A percentile compares a stretch with the other conserved stretches of the same genome.
These are phyloP conservation scores for Forbesichthys agassizii DNA, from an alignment of 2,113 vertebrate genomes.

Conservation along the genomic window DNA sequence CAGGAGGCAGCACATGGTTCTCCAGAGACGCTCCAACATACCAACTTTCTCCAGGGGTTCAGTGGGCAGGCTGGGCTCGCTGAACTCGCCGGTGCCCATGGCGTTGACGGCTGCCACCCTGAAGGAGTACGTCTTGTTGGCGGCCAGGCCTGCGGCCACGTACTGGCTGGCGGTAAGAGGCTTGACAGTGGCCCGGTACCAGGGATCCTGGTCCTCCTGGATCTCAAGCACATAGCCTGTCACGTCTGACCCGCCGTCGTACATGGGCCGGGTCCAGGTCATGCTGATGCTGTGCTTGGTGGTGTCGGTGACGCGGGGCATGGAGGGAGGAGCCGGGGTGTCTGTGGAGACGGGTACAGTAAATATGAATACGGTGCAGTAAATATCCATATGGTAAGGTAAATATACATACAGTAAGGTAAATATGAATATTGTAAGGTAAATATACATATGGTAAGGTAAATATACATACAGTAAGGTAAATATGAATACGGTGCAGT, in stretches of 20 bases:
- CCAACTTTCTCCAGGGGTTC: constrained; percentile 91
- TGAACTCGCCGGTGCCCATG: constrained; percentile 93
- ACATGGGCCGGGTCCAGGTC: constrained; percentile 94
- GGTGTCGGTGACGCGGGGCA: constrained; percentile 91
- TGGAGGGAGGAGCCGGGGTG: constrained; percentile 91
- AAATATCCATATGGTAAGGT: neutral
- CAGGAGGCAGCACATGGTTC: neutral
- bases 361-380: neutral
- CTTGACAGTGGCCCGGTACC: constrained; percentile 88
- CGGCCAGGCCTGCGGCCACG: constrained; percentile 84
- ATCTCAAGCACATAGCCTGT: constrained; percentile 93
- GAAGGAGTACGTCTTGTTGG: constrained; percentile 90
- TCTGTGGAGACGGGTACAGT: constrained; percentile 73
- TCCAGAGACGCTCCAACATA: constrained; percentile 62
- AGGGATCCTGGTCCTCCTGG: constrained; percentile 88
- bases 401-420: neutral
- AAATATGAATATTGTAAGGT: neutral
- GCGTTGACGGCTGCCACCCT: constrained; percentile 90
- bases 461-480: constrained; percentile 1
- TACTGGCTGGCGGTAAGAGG: constrained; percentile 84
- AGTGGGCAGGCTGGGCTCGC: constrained; percentile 84
- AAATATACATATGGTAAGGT: neutral
- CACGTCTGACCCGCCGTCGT: constrained; percentile 91
- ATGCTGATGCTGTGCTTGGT: constrained; percentile 94
- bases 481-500: neutral